A percentile compares a stretch with the other conserved stretches of the same genome.
phyloP scores from a whole-genome alignment of 2,113 vertebrate species.

The Axis porcinus region DNA sequence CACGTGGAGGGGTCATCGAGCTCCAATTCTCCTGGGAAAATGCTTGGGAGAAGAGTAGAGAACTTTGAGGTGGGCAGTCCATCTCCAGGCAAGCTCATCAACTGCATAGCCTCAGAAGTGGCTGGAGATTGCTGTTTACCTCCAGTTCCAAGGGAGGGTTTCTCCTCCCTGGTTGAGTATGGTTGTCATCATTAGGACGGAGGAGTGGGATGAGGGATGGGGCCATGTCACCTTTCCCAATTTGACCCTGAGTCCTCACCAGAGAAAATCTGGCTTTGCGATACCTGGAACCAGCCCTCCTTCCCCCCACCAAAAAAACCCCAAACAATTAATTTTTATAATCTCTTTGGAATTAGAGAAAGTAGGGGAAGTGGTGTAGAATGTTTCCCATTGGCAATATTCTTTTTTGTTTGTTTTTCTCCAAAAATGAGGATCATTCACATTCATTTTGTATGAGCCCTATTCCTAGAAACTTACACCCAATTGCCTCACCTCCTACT shows the following conservation, averaged over 20 bases:
- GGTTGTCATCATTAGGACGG: neutral
- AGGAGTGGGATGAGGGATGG: neutral
- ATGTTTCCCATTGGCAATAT: neutral
- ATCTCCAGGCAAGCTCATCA: neutral
- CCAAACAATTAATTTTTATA: neutral
- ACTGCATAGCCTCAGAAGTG: neutral
- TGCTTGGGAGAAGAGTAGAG: neutral
- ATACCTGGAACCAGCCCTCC: neutral
- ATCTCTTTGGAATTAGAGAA: neutral
- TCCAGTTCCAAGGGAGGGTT: neutral
- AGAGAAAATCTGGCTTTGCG: neutral
- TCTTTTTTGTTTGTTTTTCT: neutral
- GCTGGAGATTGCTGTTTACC: neutral
- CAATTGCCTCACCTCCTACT: neutral
- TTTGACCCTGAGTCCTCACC: neutral
- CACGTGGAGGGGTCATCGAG: neutral
- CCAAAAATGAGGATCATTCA: neutral
- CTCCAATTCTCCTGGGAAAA: neutral
- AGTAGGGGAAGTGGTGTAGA: neutral
- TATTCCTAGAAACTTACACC: neutral
- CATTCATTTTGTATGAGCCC: neutral
- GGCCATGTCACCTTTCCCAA: neutral
- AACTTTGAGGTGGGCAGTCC: neutral
- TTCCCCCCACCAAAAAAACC: too few relatives aligned
- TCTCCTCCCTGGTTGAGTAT: neutral